Evolutionary conservation across 2,888 invertebrate species (phyloP).

Genomic region (Sarcophaga caerulescens): DNA sequence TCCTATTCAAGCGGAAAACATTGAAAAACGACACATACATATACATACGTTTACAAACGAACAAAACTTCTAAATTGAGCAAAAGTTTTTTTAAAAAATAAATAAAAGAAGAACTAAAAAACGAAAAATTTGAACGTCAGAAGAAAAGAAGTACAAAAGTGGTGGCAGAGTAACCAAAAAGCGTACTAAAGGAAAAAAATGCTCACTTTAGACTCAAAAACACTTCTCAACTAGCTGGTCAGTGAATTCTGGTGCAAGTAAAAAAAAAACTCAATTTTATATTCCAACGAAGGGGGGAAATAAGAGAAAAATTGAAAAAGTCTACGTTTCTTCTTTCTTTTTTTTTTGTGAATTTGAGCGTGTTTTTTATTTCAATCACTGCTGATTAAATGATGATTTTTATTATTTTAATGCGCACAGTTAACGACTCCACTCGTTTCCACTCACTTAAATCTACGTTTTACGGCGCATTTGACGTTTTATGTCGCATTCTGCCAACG

Average conservation of each 20-base stretch:
- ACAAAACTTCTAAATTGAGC: slow-evolving; percentile 42
- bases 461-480: slow-evolving; percentile 81
- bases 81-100: slow-evolving; percentile 27
- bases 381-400: slow-evolving; percentile 80
- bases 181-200: too few species aligned
- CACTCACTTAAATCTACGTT: slow-evolving; percentile 82
- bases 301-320: not conserved
- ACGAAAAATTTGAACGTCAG: not conserved
- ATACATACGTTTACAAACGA: not conserved
- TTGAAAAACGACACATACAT: slow-evolving; percentile 16
- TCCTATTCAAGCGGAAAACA: slow-evolving; percentile 33
- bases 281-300: not conserved
- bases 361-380: slow-evolving; percentile 79
- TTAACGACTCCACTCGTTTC: slow-evolving; percentile 81
- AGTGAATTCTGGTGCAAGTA: not conserved
- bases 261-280: not conserved
- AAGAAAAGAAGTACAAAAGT: slow-evolving; percentile 21
- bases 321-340: slow-evolving; percentile 42
- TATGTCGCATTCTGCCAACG: slow-evolving; percentile 80
- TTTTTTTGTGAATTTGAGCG: slow-evolving; percentile 47
- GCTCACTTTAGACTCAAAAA: too few species aligned
- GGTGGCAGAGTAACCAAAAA: too few species aligned
- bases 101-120: not conserved
- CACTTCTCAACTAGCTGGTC: too few species aligned
- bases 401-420: slow-evolving; percentile 81